Evolutionary conservation across 2,113 vertebrate species (phyloP).

Genomic region (Condylura cristata): DNA sequence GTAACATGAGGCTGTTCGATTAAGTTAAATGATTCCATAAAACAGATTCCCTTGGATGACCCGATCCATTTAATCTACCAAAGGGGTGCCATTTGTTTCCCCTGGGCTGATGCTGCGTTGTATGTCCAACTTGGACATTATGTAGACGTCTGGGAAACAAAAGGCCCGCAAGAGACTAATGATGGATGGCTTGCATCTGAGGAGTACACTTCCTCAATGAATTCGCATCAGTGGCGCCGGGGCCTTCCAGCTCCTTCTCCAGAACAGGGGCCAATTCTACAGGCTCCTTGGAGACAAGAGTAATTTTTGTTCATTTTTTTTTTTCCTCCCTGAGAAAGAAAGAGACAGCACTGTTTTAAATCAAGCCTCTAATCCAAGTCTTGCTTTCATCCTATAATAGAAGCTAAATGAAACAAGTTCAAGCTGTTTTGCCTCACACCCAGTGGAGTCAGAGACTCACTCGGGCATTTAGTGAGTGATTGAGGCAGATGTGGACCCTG

Average conservation of each 20-base stretch:
- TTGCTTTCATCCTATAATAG: constrained; percentile 31
- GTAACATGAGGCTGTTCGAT: constrained; percentile 38
- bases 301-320: constrained; percentile 51
- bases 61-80: constrained; percentile 66
- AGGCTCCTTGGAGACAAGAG: constrained; percentile 47
- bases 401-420: constrained; percentile 57
- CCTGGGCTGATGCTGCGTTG: background rate
- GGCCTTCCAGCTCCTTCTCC: constrained; percentile 47
- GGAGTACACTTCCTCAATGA: constrained; percentile 45
- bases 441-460: background rate
- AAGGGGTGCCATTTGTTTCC: constrained; percentile 61
- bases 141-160: constrained; percentile 46
- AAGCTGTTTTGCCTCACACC: constrained; percentile 48
- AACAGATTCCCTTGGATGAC: constrained; percentile 68
- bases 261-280: constrained; percentile 18
- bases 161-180: constrained; percentile 4
- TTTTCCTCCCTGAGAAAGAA: constrained; percentile 54
- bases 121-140: constrained; percentile 44
- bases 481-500: background rate
- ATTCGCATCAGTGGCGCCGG: background rate
- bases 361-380: constrained; percentile 33
- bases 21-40: constrained; percentile 69
- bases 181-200: constrained; percentile 50
- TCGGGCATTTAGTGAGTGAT: background rate
- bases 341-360: constrained; percentile 65